Evolutionary conservation across 2,888 invertebrate species (phyloP), one percentile per base, ranked within the genome.

Genomic region (Cephus nigrinus): DNA sequence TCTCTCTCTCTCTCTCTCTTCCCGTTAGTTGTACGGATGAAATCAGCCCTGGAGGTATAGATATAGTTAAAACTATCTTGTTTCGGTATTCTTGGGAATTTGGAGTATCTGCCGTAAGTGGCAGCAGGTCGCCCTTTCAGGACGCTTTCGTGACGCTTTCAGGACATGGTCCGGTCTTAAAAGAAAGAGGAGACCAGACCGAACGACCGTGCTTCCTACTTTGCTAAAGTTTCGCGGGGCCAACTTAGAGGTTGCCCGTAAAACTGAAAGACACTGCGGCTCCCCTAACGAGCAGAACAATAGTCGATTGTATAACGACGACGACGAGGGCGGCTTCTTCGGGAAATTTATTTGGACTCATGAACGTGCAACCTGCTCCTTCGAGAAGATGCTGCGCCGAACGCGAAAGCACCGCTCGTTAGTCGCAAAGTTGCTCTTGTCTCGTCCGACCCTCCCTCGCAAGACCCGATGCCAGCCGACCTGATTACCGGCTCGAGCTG

Each of bases 231-330:
- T 40, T 15, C 40, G 15, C 40, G 15, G 40, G 15, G 40, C 40
- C 40, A 40, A 40, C 15, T 40, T 40, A 40, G 4, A 4, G 40
- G 15, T 40, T 1, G 40, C 15, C 4, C 1, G 40, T 15, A 40
- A 40, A 40, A 40, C 1, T 15, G 40, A 40, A 40, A 15, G 40
- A 40, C 40, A 40, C 40, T 40, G 40, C 80, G 77, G 76, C 79
- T 78, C 78, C 76, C 80, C 68, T 79, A 81, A 81, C 79, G 79
- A 72, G 69, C 68, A 55, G 75, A 80, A 79, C 74, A 77, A 69
- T 32, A 76, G 74, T 40, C 15, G 15, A 40, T 40, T 40, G 40
- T 40, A 15, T 40, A 40, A 40, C 4, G 40, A 40, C 40, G 40
- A 40, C 40, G 40, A 40, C 15, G 40, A 15, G 4, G n/a, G 33